These are phyloP conservation scores for Onchidella celtica DNA, from an alignment of 2,888 invertebrate genomes.

Conservation along the genomic window DNA sequence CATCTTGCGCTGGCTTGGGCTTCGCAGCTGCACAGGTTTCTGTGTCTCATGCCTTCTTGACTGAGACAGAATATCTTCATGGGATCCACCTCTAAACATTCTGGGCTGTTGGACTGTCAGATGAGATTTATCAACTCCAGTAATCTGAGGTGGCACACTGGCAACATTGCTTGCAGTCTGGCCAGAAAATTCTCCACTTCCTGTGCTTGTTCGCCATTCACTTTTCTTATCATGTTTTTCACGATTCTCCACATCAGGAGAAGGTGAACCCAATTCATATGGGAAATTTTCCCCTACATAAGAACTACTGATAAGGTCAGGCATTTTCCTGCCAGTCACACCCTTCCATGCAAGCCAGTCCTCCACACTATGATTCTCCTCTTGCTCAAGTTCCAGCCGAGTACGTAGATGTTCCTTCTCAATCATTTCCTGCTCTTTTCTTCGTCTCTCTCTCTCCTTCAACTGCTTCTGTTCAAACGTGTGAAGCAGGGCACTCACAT, in stretches of 20 bases:
- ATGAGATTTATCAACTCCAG: background rate
- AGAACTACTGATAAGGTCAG: constrained; percentile 47
- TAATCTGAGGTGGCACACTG: background rate
- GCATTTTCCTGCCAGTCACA: constrained; percentile 20
- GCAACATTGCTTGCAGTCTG: background rate
- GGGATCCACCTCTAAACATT: constrained; percentile 7
- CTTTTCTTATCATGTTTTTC: constrained; percentile 4
- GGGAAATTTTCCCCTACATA: constrained; percentile 42
- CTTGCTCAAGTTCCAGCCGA: constrained; percentile 70
- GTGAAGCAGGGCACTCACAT: constrained; percentile 64
- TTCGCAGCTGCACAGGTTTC: background rate
- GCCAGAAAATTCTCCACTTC: background rate
- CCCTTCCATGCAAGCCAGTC: constrained; percentile 64
- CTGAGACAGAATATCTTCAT: constrained; percentile 21
- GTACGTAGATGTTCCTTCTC: constrained; percentile 72
- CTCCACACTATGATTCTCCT: constrained; percentile 73
- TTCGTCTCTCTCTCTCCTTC: constrained; percentile 67
- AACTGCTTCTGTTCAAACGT: constrained; percentile 69
- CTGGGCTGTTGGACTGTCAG: background rate
- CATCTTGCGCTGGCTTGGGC: constrained; percentile 1
- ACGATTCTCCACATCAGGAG: background rate
- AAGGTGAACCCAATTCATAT: constrained; percentile 9
- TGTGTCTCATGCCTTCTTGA: constrained; percentile 1
- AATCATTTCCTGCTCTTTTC: constrained; percentile 68
- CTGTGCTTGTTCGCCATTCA: background rate